Base-by-base conservation (phyloP, 2,797 vertebrate genomes). In the Cuculus canorus region DNA sequence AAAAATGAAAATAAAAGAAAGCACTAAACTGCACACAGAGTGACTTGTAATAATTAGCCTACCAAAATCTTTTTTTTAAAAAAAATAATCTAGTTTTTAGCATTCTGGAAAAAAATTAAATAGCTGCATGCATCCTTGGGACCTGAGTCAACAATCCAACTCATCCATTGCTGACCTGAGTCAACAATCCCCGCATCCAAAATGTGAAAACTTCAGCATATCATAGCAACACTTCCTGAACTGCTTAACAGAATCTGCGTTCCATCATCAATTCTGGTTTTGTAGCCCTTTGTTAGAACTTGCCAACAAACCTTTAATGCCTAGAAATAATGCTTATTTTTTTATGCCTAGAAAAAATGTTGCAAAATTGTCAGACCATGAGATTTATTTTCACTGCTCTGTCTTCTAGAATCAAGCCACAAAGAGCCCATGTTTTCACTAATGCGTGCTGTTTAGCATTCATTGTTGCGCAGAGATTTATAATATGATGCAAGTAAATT, bases 121-220 rank as follows among this genome's bases (percentile, higher is more conserved):
- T 43, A 91, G 88, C 81, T 93, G 90, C 83, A 37, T 24, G 73
- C 1, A 7, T 93, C 90, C 90, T 86, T 83, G 79, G 65, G 77
- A 95, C 43, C 21, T 91, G 18, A 82, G 54, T 68, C 91, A 94
- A 88, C 90, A 89, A 94, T 86, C 65, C 88, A n/a, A n/a, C n/a
- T n/a, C n/a, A n/a, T n/a, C n/a, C n/a, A n/a, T n/a, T n/a, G 78
- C 60, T 95, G 96, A 90, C 87, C 75, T 69, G 18, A 82, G 54
- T 68, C 91, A 94, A 88, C 90, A 89, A 94, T 86, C 65, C 88
- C 71, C 32, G 84, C 39, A 28, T 66, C 94, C 54, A 86, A 48
- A 83, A 80, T 25, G 63, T 24, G 79, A 90, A 96, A 96, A 95
- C 77, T 91, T 90, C 80, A 95, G 73, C 91, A 79, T 93, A 92